phyloP scores from a whole-genome alignment of 1,140 invertebrate species.

The Asobara japonica region DNA sequence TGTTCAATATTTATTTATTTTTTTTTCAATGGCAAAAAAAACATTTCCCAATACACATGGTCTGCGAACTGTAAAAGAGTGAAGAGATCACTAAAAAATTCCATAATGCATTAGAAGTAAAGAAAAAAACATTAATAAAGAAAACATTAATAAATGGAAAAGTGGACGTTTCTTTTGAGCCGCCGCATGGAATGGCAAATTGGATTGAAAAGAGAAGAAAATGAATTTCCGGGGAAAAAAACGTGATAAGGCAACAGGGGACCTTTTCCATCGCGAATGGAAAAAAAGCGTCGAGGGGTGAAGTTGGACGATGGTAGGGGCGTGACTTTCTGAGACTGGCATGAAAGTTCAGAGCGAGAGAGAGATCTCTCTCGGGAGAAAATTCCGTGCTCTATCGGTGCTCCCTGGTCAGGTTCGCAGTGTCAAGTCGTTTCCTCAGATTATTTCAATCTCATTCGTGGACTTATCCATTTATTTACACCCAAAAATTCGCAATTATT shows the following conservation, averaged over 20 bases:
- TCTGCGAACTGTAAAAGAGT: neutral
- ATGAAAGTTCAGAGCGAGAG: neutral
- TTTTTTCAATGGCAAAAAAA: neutral
- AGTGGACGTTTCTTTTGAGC: too few relatives aligned
- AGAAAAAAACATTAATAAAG: too few relatives aligned
- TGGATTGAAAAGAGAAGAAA: neutral
- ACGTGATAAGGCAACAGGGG: constrained; percentile 36
- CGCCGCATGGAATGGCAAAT: neutral
- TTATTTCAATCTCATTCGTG: neutral
- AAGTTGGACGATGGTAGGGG: constrained; percentile 18
- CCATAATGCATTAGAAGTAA: too few relatives aligned
- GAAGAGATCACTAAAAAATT: too few relatives aligned
- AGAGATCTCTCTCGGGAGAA: constrained; percentile 29
- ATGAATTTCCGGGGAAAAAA: neutral
- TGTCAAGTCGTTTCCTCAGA: neutral
- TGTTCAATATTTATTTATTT: neutral
- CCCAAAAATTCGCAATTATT: neutral
- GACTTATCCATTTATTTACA: neutral
- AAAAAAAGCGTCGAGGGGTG: neutral
- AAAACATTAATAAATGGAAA: too few relatives aligned
- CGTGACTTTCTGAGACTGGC: neutral
- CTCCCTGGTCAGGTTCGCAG: neutral
- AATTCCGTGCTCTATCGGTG: constrained; percentile 29
- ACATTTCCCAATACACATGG: neutral
- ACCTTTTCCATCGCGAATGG: constrained; percentile 7